These are phyloP conservation scores for Thymelicus lineola DNA, from an alignment of 2,888 invertebrate genomes.

Conservation along the genomic window DNA sequence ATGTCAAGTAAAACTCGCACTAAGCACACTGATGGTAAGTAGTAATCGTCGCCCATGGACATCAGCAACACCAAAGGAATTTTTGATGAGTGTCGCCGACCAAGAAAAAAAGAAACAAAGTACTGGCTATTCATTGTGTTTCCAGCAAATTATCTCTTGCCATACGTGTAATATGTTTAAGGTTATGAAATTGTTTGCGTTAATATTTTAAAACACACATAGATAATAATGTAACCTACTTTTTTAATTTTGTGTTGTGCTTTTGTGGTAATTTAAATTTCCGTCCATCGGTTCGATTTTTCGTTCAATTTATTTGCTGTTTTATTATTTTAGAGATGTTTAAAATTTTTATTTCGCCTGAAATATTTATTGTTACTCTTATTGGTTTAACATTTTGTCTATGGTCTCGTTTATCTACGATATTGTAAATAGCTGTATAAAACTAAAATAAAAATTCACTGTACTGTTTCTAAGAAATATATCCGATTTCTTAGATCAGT, in stretches of 20 bases:
- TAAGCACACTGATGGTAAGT: no score
- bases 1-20: no score
- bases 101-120: no score
- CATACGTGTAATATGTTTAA: neutral
- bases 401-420: neutral
- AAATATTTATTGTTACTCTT: neutral
- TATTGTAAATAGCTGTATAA: neutral
- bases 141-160: slow-evolving; percentile 8
- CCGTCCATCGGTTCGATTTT: slow-evolving; percentile 14
- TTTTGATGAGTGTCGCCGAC: no score
- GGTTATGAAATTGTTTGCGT: neutral
- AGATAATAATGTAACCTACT: no score
- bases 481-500: neutral
- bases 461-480: neutral
- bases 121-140: neutral
- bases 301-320: neutral
- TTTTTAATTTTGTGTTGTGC: neutral
- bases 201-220: neutral
- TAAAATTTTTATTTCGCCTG: no score
- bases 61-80: no score
- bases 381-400: neutral
- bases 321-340: no score
- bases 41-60: no score
- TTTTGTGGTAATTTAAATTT: slow-evolving; percentile 20
- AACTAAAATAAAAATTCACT: neutral